Base-by-base conservation (phyloP, 2,797 vertebrate genomes). In the Peromyscus melanophrys region DNA sequence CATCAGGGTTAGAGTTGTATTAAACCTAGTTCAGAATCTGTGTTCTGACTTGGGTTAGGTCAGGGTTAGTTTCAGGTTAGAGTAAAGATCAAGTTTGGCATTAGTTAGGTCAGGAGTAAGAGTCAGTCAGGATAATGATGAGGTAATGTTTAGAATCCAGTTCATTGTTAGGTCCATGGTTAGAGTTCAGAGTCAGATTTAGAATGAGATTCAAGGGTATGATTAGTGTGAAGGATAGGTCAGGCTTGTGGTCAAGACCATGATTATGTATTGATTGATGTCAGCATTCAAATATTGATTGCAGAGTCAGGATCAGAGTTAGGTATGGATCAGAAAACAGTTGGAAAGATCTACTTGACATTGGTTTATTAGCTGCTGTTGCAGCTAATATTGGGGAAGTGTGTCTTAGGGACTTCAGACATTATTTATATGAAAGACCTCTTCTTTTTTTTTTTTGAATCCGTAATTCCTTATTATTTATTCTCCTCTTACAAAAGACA, bases 401-500 rank as follows among this genome's bases (percentile, higher is more conserved):
- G 61, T 63, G 61, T 63, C 25, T 63, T 63, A 29, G 27, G 61
- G 61, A 29, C 9, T 63, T 63, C 27, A 63, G 61, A 63, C 61
- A 63, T 63, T 63, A 63, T 63, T 63, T 69, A n/a, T n/a, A 14
- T 69, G 34, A n/a, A n/a, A n/a, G 67, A 69, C 67, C n/a, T n/a
- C n/a, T n/a, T n/a, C n/a, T n/a, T n/a, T n/a, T n/a, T n/a, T n/a
- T n/a, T n/a, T n/a, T n/a, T n/a, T 0, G 67, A 27, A 78, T 92
- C 43, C 34, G 43, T 92, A 91, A 96, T 97, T 98, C 34, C 63
- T 97, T 90, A 96, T 92, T 97, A 75, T 97, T 97, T 97, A 97
- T 97, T 98, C 52, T 98, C 67, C 71, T 96, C 85, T 98, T 98
- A 98, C 95, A 98, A 98, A 97, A 97, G 96, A 97, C 90, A 84